These are phyloP conservation scores for Halictus ligatus DNA, from an alignment of 2,888 invertebrate genomes.

Conservation along the genomic window DNA sequence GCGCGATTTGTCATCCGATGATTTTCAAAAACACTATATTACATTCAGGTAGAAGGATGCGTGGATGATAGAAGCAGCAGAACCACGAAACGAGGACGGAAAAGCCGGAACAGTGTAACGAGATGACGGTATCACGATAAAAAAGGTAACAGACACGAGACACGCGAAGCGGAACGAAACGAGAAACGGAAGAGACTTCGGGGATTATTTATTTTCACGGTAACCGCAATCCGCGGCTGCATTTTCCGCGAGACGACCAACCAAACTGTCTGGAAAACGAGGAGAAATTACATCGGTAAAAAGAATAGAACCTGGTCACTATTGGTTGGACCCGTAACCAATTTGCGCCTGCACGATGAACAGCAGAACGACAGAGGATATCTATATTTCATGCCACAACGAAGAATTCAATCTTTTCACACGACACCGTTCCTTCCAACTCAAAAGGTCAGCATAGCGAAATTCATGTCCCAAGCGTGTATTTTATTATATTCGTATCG, in stretches of 20 bases:
- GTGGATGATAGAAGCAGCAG: background rate
- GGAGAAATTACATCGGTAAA: constrained; percentile 79
- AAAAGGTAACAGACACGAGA: constrained; percentile 59
- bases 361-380: background rate
- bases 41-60: constrained; percentile 5
- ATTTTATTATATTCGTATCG: background rate
- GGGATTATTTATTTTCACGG: constrained; percentile 79
- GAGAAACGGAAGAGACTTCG: constrained; percentile 69
- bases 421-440: background rate
- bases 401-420: background rate
- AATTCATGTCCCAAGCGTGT: background rate
- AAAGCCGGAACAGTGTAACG: constrained; percentile 57
- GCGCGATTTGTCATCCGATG: constrained; percentile 25
- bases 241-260: constrained; percentile 72
- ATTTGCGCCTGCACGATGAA: constrained; percentile 47
- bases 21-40: constrained; percentile 36
- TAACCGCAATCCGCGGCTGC: constrained; percentile 76
- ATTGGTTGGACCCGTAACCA: constrained; percentile 42
- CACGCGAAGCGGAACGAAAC: constrained; percentile 66
- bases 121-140: constrained; percentile 64
- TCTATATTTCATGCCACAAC: background rate
- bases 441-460: background rate
- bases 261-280: constrained; percentile 82
- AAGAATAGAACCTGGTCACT: constrained; percentile 70
- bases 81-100: background rate